Evolutionary conservation across 2,113 vertebrate species (phyloP).

Genomic region (Oncorhynchus gorbuscha): DNA sequence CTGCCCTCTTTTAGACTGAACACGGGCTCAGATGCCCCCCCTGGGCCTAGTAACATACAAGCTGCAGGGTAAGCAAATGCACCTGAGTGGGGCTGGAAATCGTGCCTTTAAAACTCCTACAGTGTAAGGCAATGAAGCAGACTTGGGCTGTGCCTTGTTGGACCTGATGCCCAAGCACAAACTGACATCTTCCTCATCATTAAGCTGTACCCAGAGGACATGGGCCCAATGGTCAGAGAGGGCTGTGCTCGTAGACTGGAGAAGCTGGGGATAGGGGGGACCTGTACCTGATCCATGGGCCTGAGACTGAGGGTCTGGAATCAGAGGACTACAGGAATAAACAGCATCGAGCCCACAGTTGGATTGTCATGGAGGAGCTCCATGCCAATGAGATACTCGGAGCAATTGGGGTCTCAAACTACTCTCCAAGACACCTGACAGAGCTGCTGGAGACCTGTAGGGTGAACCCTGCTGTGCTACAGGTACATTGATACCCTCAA

Average conservation of each 20-base stretch:
- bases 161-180: conserved; percentile 57
- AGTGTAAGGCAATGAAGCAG: conserved; percentile 61
- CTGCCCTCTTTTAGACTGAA: conserved; percentile 41
- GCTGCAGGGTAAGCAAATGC: conserved; percentile 44
- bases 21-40: conserved; percentile 61
- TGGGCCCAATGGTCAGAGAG: conserved; percentile 38
- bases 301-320: conserved; percentile 54
- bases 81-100: conserved; percentile 48
- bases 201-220: conserved; percentile 59
- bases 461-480: conserved; percentile 56
- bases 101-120: conserved; percentile 64
- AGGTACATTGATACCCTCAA: neutral
- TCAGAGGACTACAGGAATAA: conserved; percentile 47
- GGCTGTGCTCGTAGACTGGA: conserved; percentile 56
- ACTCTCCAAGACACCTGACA: conserved; percentile 54
- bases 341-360: conserved; percentile 45
- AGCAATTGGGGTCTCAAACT: conserved; percentile 70
- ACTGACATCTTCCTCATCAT: conserved; percentile 69
- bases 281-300: conserved; percentile 72
- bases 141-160: conserved; percentile 49
- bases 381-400: conserved; percentile 42
- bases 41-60: conserved; percentile 67
- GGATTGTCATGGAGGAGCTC: conserved; percentile 59
- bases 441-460: conserved; percentile 49
- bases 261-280: conserved; percentile 55